phyloP scores from a whole-genome alignment of 2,113 vertebrate species.

The Pristiophorus japonicus region DNA sequence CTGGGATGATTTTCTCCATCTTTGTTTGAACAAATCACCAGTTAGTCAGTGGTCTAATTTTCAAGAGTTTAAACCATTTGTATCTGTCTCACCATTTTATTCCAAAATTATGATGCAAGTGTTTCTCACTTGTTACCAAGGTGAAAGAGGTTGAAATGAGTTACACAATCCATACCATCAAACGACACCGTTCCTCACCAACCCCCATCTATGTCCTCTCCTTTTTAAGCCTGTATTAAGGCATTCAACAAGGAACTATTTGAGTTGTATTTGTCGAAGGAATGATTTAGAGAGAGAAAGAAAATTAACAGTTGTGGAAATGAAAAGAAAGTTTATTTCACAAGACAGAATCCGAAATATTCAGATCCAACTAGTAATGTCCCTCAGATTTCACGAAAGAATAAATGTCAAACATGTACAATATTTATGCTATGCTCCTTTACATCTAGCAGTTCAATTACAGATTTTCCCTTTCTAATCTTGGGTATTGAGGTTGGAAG shows the following conservation, averaged over 20 bases:
- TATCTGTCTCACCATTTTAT: neutral
- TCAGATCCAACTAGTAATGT: neutral
- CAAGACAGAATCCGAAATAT: neutral
- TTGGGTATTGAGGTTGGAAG: neutral
- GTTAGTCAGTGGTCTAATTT: slow-evolving; percentile 5
- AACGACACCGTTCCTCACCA: neutral
- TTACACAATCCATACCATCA: neutral
- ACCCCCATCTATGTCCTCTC: neutral
- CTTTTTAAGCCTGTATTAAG: neutral
- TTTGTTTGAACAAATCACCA: neutral
- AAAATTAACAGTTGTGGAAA: neutral
- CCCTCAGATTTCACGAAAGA: neutral
- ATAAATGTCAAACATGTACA: neutral
- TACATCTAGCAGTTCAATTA: neutral
- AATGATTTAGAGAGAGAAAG: no score
- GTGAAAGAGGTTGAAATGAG: neutral
- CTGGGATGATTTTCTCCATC: neutral
- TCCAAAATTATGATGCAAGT: neutral
- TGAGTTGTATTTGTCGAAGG: neutral
- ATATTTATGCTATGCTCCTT: neutral
- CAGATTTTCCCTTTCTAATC: neutral
- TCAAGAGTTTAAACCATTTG: neutral
- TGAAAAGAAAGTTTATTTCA: neutral
- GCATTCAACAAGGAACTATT: neutral
- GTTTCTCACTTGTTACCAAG: neutral